Conservation (phyloP, 2,888 invertebrate genomes). For the Acleris emargana region DNA sequence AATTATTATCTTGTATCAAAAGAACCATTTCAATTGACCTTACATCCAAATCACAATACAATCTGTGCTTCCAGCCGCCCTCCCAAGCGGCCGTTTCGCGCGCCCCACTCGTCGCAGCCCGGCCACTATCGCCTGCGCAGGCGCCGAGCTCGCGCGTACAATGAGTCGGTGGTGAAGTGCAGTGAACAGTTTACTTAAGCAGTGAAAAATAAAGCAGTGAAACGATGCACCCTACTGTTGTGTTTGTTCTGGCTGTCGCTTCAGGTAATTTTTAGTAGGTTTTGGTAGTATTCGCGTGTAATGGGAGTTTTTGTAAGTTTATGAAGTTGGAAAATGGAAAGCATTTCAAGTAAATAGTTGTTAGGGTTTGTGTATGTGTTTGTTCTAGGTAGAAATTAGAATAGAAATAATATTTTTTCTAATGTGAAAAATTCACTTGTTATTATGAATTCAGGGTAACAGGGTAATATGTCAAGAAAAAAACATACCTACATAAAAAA, state of each 20-base stretch:
- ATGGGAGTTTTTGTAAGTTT: background rate
- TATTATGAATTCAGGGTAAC: no score
- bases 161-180: slow-evolving; percentile 80
- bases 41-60: background rate
- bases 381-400: no score
- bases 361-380: no score
- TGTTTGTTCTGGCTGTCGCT: slow-evolving; percentile 34
- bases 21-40: background rate
- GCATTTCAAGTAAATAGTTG: no score
- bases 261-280: slow-evolving; percentile 29
- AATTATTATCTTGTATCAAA: no score
- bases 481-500: background rate
- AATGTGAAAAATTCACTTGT: no score
- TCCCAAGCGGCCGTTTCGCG: slow-evolving; percentile 48
- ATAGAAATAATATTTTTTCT: no score
- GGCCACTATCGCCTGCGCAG: slow-evolving; percentile 63
- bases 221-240: slow-evolving; percentile 31
- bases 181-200: slow-evolving; percentile 52
- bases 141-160: slow-evolving; percentile 78
- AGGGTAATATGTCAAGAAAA: no score
- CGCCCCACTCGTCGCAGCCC: slow-evolving; percentile 55
- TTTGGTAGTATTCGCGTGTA: background rate
- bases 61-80: slow-evolving; percentile 44
- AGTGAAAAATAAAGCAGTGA: background rate
- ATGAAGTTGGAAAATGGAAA: no score